These are phyloP conservation scores for Caenorhabditis imperialis DNA, from an alignment of 2,888 invertebrate genomes.

Conservation along the genomic window DNA sequence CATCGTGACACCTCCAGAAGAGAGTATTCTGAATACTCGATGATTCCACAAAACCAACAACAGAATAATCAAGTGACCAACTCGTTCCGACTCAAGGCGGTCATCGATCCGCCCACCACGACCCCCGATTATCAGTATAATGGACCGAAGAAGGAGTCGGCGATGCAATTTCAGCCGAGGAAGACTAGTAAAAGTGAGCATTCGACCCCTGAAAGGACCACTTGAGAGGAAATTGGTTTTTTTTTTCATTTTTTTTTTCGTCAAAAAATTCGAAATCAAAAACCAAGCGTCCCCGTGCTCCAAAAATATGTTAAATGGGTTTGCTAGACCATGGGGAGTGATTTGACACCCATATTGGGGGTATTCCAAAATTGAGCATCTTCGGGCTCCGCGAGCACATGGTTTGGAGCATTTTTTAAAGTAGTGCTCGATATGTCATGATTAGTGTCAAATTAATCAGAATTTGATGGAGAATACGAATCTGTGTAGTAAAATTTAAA, in stretches of 20 bases:
- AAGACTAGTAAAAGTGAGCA: conserved; percentile 51
- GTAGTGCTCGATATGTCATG: too few species aligned
- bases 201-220: too few species aligned
- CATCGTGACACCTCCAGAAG: conserved; percentile 36
- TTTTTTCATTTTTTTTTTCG: background rate
- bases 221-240: too few species aligned
- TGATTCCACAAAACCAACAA: too few species aligned
- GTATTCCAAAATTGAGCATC: background rate
- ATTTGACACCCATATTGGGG: background rate
- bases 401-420: too few species aligned
- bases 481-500: too few species aligned
- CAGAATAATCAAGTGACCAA: background rate
- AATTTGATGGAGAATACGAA: too few species aligned
- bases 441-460: too few species aligned
- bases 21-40: background rate
- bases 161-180: conserved; percentile 15
- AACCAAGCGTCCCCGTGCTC: too few species aligned
- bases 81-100: conserved; percentile 12
- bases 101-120: conserved; percentile 26
- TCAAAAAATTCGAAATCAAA: too few species aligned
- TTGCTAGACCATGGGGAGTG: too few species aligned
- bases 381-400: background rate
- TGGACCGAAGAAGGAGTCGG: conserved; percentile 28
- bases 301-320: background rate
- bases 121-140: background rate